phyloP scores from a whole-genome alignment of 2,888 invertebrate genomes.

The Cylloceria caligata region DNA sequence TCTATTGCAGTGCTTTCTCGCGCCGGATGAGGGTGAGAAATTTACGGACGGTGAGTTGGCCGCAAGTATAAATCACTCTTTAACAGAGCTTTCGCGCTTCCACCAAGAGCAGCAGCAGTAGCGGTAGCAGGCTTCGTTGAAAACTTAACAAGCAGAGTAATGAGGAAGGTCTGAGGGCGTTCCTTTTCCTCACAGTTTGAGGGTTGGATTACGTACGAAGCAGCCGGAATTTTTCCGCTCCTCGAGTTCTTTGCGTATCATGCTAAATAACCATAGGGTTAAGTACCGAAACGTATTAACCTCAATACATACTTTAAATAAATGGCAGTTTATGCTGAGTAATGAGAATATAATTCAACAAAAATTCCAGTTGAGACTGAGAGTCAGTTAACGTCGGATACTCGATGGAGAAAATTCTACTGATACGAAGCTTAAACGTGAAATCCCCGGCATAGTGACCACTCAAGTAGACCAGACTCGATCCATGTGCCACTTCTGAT shows the following conservation, averaged over 20 bases:
- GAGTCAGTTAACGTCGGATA: neutral
- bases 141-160: conserved; percentile 81
- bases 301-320: conserved; percentile 1
- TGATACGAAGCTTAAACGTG: neutral
- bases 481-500: conserved; percentile 25
- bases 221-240: conserved; percentile 2
- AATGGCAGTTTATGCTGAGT: neutral
- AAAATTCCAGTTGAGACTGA: neutral
- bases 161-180: conserved; percentile 67
- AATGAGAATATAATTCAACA: neutral
- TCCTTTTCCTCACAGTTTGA: conserved; percentile 57
- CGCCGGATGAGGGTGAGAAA: conserved; percentile 46
- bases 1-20: conserved; percentile 41
- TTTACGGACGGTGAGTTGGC: conserved; percentile 51
- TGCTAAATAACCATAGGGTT: neutral
- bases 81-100: conserved; percentile 72
- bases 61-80: conserved; percentile 77
- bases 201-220: conserved; percentile 45
- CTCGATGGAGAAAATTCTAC: neutral
- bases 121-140: conserved; percentile 75
- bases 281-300: too few relatives aligned
- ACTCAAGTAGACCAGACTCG: neutral
- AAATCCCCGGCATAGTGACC: neutral
- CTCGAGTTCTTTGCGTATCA: conserved; percentile 5
- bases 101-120: conserved; percentile 22